Base-by-base conservation (phyloP, 2,888 invertebrate genomes). In the Lucinisca nassula region DNA sequence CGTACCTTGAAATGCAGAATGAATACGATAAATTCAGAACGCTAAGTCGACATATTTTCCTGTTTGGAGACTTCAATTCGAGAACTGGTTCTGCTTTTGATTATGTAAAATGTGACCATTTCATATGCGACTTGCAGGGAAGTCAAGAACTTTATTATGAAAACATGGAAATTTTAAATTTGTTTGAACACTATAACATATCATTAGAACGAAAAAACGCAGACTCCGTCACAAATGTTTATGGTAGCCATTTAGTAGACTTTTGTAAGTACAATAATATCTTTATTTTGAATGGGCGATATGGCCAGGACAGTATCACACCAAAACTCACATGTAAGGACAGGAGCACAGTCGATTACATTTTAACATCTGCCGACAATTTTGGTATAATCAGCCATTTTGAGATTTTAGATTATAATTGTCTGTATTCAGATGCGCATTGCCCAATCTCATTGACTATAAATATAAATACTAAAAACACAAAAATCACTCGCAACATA, bases 51-150 rank as follows among this genome's bases (percentile, higher is more conserved):
- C 35, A 55, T 55, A n/a, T 55, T n/a, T 55, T 58, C 0, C n/a
- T 77, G 35, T 58, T 51, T 58, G 76, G 76, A 14, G 76, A 77
- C 37, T 58, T 77, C 37, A 77, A 77, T 35, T 58, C 76, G 8
- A 32, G 76, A n/a, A 8, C n/a, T 21, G 55, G 27, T 3, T 24
- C 2, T 0, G 27, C 30, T 30, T 0, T 10, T 10, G 75, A 75
- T 30, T 51, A 21, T 75, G 30, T 51, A 10, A 0, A 21, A 1
- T 24, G 27, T 30, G 75, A 75, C 24, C 17, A 51, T 6, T 49
- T 75, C 1, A 51, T 17, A 14, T 1, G 30, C 21, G 55, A 55
- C 55, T 17, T 55, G n/a, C n/a, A 17, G 4, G 55, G 55, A 55
- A 55, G 21, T 55, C 21, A 21, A 4, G 55, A n/a, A 8, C 17